Evolutionary conservation across 2,888 invertebrate genomes (phyloP), one percentile per base, ranked within the genome.

Genomic region (Cremastinae sp.): DNA sequence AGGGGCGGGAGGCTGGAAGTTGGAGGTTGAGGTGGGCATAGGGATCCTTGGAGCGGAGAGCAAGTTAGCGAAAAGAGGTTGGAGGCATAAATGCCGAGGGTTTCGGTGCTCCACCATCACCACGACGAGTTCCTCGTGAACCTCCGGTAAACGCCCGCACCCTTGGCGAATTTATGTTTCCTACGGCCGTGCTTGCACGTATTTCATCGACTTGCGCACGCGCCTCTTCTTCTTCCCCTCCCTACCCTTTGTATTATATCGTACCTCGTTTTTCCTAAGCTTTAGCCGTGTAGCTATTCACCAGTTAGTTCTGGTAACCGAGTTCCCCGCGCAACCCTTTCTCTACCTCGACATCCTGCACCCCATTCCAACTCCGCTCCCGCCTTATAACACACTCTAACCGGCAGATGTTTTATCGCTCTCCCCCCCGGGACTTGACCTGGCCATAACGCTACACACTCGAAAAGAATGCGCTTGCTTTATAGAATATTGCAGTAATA

Each of bases 81-180:
- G 47, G 73, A 47, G 53, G 69, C 18, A 53, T 41, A 51, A 59
- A 74, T 43, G 68, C 2, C 28, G 59, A 70, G 70, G 59, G 41
- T 62, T 49, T 62, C 39, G 70, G 43, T 28, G 43, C 45, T 41
- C 59, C 55, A 66, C 71, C 66, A 62, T 70, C 47, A 71, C 74
- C 16, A 49, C 74, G 45, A 64, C 12, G 62, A 77, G 76, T 78
- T 76, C 78, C 80, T 78, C 78, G 73, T 69, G 77, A 78, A 74
- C 75, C 79, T 75, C 69, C 78, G 78, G 78, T 78, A 79, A 80
- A 78, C 75, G 78, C 78, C 74, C 72, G 74, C 68, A 58, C 76
- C 28, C 28, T 5, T 73, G 70, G 74, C 74, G 72, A 83, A 84
- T 84, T 83, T 82, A 84, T 84, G 83, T 81, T 80, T 79, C 77